Evolutionary conservation across 1,140 invertebrate genomes (phyloP).

Genomic region (Drosophila sechellia): DNA sequence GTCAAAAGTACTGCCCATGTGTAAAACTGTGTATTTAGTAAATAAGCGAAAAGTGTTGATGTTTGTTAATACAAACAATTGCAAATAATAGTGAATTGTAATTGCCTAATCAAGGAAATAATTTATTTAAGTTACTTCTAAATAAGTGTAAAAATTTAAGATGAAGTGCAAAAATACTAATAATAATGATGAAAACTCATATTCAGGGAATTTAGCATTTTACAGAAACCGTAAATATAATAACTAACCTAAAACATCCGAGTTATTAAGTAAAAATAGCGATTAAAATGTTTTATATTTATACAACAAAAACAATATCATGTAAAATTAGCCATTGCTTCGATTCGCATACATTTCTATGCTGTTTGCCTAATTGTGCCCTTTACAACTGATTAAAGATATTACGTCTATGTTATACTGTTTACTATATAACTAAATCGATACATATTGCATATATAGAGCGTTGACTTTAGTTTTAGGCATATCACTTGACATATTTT

Average conservation of each 20-base stretch:
- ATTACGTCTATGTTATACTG: slow-evolving; percentile 45
- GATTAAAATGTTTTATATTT: slow-evolving; percentile 68
- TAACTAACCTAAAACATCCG: slow-evolving; percentile 50
- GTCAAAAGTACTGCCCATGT: slow-evolving; percentile 72
- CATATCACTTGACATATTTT: slow-evolving; percentile 70
- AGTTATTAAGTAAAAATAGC: slow-evolving; percentile 33
- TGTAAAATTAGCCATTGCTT: slow-evolving; percentile 42
- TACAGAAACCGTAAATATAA: slow-evolving; percentile 61
- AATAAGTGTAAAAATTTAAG: slow-evolving; percentile 41
- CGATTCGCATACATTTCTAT: slow-evolving; percentile 26
- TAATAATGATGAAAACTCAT: slow-evolving; percentile 79
- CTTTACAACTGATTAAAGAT: slow-evolving; percentile 40
- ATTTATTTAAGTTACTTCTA: slow-evolving; percentile 47
- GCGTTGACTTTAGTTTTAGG: slow-evolving; percentile 78
- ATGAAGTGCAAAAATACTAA: slow-evolving; percentile 20
- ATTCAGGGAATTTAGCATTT: slow-evolving; percentile 85
- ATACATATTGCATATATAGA: slow-evolving; percentile 53
- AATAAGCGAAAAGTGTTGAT: slow-evolving; percentile 62
- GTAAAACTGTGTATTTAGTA: slow-evolving; percentile 57
- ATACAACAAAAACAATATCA: slow-evolving; percentile 49
- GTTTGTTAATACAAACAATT: slow-evolving; percentile 54
- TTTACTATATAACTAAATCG: slow-evolving; percentile 41
- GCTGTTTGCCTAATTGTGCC: slow-evolving; percentile 43
- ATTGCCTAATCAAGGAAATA: slow-evolving; percentile 33
- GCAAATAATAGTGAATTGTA: slow-evolving; percentile 59